Evolutionary conservation across 2,113 vertebrate genomes (phyloP).

Genomic region (Dicentrarchus labrax): DNA sequence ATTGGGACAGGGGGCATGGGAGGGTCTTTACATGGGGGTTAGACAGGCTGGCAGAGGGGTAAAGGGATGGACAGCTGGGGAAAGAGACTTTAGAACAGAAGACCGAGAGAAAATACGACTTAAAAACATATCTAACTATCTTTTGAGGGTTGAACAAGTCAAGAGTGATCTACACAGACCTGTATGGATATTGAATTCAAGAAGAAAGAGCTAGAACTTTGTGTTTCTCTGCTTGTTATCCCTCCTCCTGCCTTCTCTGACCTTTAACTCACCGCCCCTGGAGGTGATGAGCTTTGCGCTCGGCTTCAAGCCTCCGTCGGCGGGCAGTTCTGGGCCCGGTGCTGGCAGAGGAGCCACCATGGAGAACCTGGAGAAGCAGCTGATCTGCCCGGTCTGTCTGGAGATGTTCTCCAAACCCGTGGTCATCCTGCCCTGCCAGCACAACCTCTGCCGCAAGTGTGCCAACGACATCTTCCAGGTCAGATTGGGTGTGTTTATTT

Average conservation of each 20-base stretch:
- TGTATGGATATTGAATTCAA: neutral
- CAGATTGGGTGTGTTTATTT: neutral
- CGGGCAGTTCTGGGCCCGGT: conserved; percentile 47
- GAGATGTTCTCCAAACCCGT: conserved; percentile 89
- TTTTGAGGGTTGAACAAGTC: neutral
- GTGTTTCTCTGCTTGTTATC: neutral
- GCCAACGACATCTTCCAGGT: conserved; percentile 88
- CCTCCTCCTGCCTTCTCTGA: neutral
- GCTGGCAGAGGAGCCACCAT: conserved; percentile 69
- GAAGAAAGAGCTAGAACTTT: neutral
- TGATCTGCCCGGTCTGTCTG: conserved; percentile 88
- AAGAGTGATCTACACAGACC: neutral
- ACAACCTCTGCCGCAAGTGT: conserved; percentile 89
- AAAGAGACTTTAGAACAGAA: neutral
- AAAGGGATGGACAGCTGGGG: conserved; percentile 41
- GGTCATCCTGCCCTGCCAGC: conserved; percentile 89
- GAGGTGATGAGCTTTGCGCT: conserved; percentile 89
- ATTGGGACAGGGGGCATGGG: conserved; percentile 23
- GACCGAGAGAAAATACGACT: neutral
- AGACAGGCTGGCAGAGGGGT: neutral
- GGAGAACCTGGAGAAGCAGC: conserved; percentile 91
- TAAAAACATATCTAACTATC: neutral
- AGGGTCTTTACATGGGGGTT: conserved; percentile 36
- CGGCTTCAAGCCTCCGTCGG: conserved; percentile 85
- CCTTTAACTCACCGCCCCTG: neutral